These are phyloP conservation scores for Bothrops alternatus DNA, from an alignment of 2,797 vertebrate genomes.

Conservation along the genomic window DNA sequence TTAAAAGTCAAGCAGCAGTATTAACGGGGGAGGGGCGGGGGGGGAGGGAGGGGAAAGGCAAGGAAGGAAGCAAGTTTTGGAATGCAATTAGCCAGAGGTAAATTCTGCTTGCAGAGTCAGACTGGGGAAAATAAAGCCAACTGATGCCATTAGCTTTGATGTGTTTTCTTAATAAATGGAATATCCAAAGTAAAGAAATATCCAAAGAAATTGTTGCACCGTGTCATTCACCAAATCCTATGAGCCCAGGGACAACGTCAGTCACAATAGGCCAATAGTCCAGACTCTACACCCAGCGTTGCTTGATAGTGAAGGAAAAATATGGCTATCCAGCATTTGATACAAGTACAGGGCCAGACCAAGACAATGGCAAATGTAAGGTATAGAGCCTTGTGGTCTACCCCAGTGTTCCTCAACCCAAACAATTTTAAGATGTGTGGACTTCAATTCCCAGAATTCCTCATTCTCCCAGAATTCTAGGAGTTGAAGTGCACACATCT, in stretches of 20 bases:
- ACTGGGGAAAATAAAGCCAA: not conserved
- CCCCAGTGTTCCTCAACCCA: not conserved
- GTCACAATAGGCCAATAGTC: not conserved
- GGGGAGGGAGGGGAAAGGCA: not conserved
- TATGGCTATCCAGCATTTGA: not conserved
- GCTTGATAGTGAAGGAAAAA: not conserved
- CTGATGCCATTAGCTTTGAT: not conserved
- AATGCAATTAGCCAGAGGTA: not conserved
- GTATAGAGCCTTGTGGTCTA: not conserved
- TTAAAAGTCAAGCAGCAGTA: not conserved
- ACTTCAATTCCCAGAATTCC: not conserved
- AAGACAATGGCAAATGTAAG: not conserved
- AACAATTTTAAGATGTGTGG: not conserved
- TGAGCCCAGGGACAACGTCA: not conserved
- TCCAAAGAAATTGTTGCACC: not conserved
- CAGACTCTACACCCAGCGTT: not conserved
- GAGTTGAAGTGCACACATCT: not conserved
- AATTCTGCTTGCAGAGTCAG: not conserved
- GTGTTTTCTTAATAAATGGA: not conserved
- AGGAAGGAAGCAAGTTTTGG: not conserved
- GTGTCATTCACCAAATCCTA: not conserved
- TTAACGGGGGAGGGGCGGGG: not conserved
- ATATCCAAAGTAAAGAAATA: not conserved
- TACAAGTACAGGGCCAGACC: not conserved
- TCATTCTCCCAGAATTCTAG: not conserved